Conservation (phyloP, 2,113 vertebrate genomes). For the Gallinago jamesoni region DNA sequence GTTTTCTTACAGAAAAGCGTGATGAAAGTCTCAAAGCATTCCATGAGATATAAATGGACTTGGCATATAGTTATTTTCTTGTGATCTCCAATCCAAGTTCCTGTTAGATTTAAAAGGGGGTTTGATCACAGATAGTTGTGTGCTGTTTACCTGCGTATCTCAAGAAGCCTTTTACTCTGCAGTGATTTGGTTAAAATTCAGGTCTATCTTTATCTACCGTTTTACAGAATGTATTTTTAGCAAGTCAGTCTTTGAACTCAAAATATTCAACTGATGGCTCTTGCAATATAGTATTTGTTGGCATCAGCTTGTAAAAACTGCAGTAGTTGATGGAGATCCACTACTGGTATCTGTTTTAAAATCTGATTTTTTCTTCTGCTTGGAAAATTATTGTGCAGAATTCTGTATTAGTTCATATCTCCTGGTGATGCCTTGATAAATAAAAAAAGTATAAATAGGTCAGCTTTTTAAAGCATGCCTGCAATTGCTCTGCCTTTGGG, state of each 20-base stretch:
- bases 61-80: slow-evolving; percentile 43
- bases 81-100: slow-evolving; percentile 59
- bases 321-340: neutral
- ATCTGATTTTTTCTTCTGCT: neutral
- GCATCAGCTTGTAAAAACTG: neutral
- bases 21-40: slow-evolving; percentile 41
- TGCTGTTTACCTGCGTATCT: slow-evolving; percentile 45
- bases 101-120: slow-evolving; percentile 29
- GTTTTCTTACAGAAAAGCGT: slow-evolving; percentile 40
- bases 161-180: neutral
- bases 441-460: neutral
- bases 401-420: neutral
- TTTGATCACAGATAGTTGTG: slow-evolving; percentile 32
- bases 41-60: slow-evolving; percentile 40
- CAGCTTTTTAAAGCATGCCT: neutral
- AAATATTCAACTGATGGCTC: neutral
- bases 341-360: neutral
- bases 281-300: neutral
- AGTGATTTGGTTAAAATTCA: slow-evolving; percentile 19
- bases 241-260: neutral
- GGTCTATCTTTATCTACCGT: neutral
- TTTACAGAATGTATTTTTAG: slow-evolving; percentile 31
- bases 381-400: neutral
- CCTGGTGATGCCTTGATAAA: neutral
- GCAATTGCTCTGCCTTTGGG: neutral